Percentiles rank a stretch among this genome's conserved stretches.
These are phyloP conservation scores for Typhlichthys eigenmanni DNA, from an alignment of 2,797 vertebrate species.

Conservation along the genomic window DNA sequence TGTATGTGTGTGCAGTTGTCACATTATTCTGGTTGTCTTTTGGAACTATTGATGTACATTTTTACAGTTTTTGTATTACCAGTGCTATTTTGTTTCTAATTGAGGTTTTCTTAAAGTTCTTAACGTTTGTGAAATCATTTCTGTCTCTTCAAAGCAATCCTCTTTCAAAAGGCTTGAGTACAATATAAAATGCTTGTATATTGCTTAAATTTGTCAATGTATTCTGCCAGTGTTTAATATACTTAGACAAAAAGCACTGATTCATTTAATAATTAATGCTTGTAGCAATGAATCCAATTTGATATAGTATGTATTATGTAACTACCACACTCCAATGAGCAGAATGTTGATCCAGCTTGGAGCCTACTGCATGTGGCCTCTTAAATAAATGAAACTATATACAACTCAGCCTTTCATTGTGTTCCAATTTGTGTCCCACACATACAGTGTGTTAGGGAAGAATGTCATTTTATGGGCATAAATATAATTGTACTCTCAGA, in stretches of 20 bases:
- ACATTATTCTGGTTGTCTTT: conserved; percentile 22
- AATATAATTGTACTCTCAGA: too few species aligned
- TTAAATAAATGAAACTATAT: conserved; percentile 66
- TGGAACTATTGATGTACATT: conserved; percentile 45
- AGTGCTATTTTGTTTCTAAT: conserved; percentile 49
- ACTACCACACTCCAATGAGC: conserved; percentile 62
- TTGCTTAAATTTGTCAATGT: conserved; percentile 42
- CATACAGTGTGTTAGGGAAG: background rate
- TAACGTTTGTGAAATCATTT: conserved; percentile 16
- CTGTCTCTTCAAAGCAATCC: conserved; percentile 41
- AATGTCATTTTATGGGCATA: too few species aligned
- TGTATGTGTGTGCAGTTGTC: conserved; percentile 39
- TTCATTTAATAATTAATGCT: conserved; percentile 37
- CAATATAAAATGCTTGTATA: conserved; percentile 27
- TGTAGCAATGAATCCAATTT: conserved; percentile 38
- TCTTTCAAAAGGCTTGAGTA: conserved; percentile 24
- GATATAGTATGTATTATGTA: conserved; percentile 16
- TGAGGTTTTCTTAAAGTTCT: conserved; percentile 29
- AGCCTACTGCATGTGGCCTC: conserved; percentile 52
- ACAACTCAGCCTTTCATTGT: conserved; percentile 12
- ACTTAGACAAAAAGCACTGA: conserved; percentile 30
- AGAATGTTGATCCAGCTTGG: conserved; percentile 43
- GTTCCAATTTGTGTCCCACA: background rate
- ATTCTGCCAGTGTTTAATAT: conserved; percentile 48
- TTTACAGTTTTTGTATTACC: conserved; percentile 67